These are phyloP conservation scores for Latheticus oryzae DNA, from an alignment of 2,888 invertebrate species.

Conservation along the genomic window DNA sequence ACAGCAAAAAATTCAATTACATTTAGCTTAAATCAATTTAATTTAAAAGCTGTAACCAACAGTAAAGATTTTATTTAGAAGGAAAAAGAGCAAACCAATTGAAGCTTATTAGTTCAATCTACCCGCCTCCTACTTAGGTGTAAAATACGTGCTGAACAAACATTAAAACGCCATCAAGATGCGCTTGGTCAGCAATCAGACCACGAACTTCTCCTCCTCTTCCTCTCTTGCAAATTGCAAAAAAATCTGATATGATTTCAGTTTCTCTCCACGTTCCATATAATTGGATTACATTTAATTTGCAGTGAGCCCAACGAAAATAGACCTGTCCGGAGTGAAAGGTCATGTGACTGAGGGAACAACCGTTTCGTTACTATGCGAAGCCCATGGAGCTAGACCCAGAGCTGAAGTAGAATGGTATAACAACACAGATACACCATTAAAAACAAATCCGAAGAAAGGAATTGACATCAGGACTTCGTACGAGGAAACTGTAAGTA, in stretches of 20 bases:
- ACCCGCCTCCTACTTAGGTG: constrained; percentile 4
- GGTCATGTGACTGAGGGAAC: constrained; percentile 85
- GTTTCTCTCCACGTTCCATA: constrained; percentile 27
- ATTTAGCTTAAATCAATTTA: too few species aligned
- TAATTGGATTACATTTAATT: constrained; percentile 46
- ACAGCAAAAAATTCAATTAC: too few species aligned
- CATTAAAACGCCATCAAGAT: constrained; percentile 8
- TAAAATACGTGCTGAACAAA: constrained; percentile 1
- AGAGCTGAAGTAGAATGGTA: constrained; percentile 87
- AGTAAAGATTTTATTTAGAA: too few species aligned
- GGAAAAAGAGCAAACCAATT: too few species aligned
- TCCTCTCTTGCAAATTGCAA: constrained; percentile 9
- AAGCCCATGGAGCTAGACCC: constrained; percentile 83
- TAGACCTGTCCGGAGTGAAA: constrained; percentile 80
- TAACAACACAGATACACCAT: constrained; percentile 73
- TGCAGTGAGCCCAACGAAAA: constrained; percentile 84
- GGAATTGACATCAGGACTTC: constrained; percentile 42
- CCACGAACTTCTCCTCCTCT: constrained; percentile 5
- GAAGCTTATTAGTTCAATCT: too few species aligned
- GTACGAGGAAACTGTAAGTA: constrained; percentile 52
- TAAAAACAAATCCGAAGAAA: constrained; percentile 44
- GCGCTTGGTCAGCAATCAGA: constrained; percentile 8
- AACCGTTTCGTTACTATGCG: constrained; percentile 81
- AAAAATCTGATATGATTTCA: constrained; percentile 19
- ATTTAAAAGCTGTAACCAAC: too few species aligned